These are phyloP conservation scores for Bolborhynchus lineola DNA, from an alignment of 2,113 vertebrate genomes.

Conservation along the genomic window DNA sequence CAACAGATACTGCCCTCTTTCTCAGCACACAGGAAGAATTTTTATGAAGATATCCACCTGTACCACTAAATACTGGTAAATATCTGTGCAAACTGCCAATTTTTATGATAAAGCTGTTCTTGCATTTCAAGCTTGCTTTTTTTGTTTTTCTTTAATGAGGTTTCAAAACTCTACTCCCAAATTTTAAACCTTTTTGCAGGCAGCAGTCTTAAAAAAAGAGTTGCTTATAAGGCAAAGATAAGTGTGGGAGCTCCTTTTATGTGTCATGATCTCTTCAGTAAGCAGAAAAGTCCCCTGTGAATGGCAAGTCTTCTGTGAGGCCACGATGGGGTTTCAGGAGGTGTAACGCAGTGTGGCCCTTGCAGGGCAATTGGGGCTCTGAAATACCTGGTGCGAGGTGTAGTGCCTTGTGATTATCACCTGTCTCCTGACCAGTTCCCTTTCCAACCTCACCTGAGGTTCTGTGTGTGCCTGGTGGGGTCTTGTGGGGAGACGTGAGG, in stretches of 20 bases:
- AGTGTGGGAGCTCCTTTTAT: background rate
- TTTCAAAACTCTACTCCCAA: background rate
- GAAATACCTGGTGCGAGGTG: accelerated
- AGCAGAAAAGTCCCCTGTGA: background rate
- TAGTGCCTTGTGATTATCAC: accelerated
- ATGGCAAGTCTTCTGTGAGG: background rate
- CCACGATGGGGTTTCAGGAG: background rate
- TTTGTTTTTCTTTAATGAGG: background rate
- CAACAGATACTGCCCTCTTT: background rate
- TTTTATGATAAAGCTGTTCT: background rate
- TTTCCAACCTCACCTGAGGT: accelerated
- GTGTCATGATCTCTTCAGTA: background rate
- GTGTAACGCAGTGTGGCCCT: accelerated
- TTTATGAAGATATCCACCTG: background rate
- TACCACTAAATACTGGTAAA: background rate
- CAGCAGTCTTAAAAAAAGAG: background rate
- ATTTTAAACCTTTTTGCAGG: background rate
- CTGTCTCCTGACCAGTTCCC: background rate
- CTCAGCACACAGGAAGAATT: background rate
- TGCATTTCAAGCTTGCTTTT: background rate
- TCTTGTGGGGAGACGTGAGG: background rate
- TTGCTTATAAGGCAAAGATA: background rate
- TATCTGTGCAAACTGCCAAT: background rate
- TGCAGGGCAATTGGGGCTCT: background rate
- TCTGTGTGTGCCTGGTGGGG: background rate